These are phyloP conservation scores for Takifugu bimaculatus DNA, from an alignment of 2,113 vertebrate species.

Conservation along the genomic window DNA sequence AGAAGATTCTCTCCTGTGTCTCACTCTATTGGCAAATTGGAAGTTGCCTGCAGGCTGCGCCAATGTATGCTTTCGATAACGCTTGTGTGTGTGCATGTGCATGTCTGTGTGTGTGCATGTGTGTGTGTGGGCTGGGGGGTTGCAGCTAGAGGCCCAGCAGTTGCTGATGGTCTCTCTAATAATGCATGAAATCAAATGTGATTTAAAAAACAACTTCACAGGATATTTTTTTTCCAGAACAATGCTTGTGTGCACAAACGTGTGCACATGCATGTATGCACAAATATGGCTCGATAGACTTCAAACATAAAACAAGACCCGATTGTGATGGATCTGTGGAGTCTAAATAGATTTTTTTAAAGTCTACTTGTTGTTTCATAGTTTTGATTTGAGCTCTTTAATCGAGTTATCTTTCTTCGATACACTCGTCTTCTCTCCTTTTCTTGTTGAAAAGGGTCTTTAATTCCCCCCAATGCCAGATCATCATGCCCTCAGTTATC, in stretches of 20 bases:
- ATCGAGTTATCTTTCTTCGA: no score
- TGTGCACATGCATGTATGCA: conserved; percentile 18
- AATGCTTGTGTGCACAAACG: conserved; percentile 5
- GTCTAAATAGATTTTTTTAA: no score
- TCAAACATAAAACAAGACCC: no score
- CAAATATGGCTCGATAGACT: not conserved
- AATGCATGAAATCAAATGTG: conserved; percentile 79
- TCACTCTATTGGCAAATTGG: conserved; percentile 46
- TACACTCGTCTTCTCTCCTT: no score
- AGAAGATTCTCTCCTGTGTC: conserved; percentile 21
- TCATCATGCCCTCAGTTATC: no score
- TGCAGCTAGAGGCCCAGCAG: conserved; percentile 37
- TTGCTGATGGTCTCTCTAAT: conserved; percentile 72
- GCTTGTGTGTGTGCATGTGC: conserved; percentile 4
- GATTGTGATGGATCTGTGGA: not conserved
- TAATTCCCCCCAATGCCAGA: no score
- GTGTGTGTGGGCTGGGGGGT: conserved; percentile 19
- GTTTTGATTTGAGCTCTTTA: no score
- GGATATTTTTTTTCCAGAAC: conserved; percentile 7
- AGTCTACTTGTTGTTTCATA: no score
- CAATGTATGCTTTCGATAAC: conserved; percentile 7
- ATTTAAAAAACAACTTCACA: conserved; percentile 68
- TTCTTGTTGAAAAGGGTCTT: no score
- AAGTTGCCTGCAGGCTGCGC: conserved; percentile 37
- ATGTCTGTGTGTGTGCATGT: conserved; percentile 7